Conservation (phyloP, 2,113 vertebrate genomes). For the Eolophus roseicapilla region DNA sequence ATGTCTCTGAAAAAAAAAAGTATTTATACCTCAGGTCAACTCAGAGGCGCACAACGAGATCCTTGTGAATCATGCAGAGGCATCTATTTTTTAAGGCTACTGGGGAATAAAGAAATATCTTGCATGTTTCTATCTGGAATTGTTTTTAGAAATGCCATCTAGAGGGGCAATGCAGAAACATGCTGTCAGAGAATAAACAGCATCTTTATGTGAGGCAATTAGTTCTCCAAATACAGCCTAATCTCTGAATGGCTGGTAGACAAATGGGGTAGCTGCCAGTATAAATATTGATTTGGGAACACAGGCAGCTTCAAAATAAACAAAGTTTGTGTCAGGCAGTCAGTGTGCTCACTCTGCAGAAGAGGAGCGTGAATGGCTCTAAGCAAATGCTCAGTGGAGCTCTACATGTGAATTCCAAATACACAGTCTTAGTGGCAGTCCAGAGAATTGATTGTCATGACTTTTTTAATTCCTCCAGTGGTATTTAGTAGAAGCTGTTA, state of each 20-base stretch:
- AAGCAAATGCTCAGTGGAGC: constrained; percentile 6
- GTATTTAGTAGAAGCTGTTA: background rate
- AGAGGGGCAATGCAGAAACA: constrained; percentile 24
- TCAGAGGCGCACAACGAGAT: background rate
- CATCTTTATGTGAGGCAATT: constrained; percentile 63
- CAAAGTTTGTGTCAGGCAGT: constrained; percentile 56
- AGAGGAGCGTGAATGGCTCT: constrained; percentile 32
- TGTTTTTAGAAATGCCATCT: constrained; percentile 54
- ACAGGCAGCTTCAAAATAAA: constrained; percentile 57
- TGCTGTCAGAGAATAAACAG: constrained; percentile 63
- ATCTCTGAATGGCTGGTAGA: constrained; percentile 67
- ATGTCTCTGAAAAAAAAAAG: background rate
- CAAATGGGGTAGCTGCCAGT: constrained; percentile 69
- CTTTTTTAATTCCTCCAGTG: background rate
- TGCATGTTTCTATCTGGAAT: constrained; percentile 43
- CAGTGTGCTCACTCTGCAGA: background rate
- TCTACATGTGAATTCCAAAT: background rate
- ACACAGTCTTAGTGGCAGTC: background rate
- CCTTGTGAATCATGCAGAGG: background rate
- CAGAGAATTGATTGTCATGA: background rate
- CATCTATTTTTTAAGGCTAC: constrained; percentile 55
- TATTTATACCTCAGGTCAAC: background rate
- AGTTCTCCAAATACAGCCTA: constrained; percentile 38
- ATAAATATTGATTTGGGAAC: constrained; percentile 73
- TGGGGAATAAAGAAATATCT: constrained; percentile 43